Percentiles rank a stretch among this genome's conserved stretches.
These are phyloP conservation scores for Muscicapa comitata DNA, from an alignment of 2,797 vertebrate genomes.

Conservation along the genomic window DNA sequence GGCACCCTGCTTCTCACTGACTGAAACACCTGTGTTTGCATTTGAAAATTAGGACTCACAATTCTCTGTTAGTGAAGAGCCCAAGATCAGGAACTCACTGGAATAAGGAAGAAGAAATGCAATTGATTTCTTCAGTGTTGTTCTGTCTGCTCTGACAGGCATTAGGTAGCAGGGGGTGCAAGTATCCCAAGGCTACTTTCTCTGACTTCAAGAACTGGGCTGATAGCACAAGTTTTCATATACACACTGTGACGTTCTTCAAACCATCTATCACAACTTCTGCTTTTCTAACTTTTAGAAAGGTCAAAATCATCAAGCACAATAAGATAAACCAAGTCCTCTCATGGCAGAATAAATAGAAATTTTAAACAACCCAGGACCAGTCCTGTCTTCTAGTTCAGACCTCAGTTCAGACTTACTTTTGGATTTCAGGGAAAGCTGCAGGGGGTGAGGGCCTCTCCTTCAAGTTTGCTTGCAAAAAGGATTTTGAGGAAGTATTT, in stretches of 20 bases:
- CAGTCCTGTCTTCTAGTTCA: neutral
- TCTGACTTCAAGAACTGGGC: neutral
- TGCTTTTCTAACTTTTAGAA: neutral
- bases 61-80: neutral
- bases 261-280: neutral
- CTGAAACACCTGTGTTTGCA: neutral
- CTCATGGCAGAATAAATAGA: neutral
- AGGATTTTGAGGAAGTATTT: neutral
- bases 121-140: neutral
- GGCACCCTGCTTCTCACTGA: neutral
- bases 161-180: neutral
- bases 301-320: neutral
- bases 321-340: neutral
- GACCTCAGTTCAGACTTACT: constrained; percentile 26
- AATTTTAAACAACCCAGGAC: neutral
- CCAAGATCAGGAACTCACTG: neutral
- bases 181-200: neutral
- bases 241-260: accelerated
- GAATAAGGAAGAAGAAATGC: neutral
- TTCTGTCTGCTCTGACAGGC: neutral
- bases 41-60: neutral
- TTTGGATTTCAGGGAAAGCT: neutral
- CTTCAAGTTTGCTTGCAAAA: neutral
- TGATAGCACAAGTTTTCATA: neutral
- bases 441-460: neutral